Evolutionary conservation across 2,888 invertebrate genomes (phyloP), one percentile per base, ranked within the genome.

Genomic region (Drosophila ustulata): DNA sequence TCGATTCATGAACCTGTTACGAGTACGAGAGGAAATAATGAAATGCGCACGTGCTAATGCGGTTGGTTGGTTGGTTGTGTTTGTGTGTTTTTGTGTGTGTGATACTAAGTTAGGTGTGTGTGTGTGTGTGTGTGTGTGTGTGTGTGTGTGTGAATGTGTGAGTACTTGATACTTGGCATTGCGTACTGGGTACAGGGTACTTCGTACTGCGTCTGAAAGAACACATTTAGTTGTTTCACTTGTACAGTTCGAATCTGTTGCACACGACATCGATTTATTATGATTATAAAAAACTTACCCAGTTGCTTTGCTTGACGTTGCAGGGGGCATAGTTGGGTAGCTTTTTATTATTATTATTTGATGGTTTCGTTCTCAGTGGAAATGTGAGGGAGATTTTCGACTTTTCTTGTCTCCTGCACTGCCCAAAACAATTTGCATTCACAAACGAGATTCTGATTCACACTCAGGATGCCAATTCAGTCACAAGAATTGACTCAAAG

Each of bases 211-310:
- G 58, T 80, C 87, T 87, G 84, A 87, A 87, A 87, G 75, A 71
- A 84, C 78, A 84, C 84, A 73, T 80, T 86, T 64, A 80, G 59
- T 68, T 78, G 64, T 59, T 37, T 34, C 53, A 23, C 51, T 61
- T 34, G 51, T 71, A 70, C 57, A 58, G 23, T 51, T 71, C 65
- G 62, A 65, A 67, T 70, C 70, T 71, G 66, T 76, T 59, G 76
- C 73, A 80, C 82, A 85, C 85, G 85, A 85, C 85, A 85, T 85
- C 88, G 85, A 85, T 66, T 80, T 80, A 73, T 82, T 71, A 84
- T 82, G 69, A 82, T 80, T 79, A 28, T 64, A 59, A 82, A 88
- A 81, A 82, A 88, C 88, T 88, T 88, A 88, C 88, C 88, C 89
- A 78, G 68, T 69, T 77, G 71, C 66, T 71, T 82, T 78, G 72